Percentiles rank a stretch among this genome's conserved stretches.
These are phyloP conservation scores for Harmothoe impar DNA, from an alignment of 2,888 invertebrate genomes.

Conservation along the genomic window DNA sequence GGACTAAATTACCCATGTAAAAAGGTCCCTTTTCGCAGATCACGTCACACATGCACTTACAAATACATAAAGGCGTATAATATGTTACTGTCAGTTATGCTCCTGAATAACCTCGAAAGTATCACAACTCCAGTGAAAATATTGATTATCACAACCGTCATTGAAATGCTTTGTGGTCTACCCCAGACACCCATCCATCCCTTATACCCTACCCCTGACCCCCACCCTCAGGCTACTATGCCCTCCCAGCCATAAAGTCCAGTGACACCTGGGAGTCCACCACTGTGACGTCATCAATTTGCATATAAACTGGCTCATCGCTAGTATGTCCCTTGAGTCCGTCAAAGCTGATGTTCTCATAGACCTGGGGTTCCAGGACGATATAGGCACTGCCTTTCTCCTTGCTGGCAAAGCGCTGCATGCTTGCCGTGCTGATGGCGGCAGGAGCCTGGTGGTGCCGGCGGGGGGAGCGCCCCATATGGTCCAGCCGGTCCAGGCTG, in stretches of 20 bases:
- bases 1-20: too few species aligned
- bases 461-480: neutral
- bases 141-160: conserved; percentile 5
- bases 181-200: too few species aligned
- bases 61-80: too few species aligned
- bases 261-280: conserved; percentile 25
- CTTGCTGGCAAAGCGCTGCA: conserved; percentile 54
- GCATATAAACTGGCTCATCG: conserved; percentile 39
- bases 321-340: conserved; percentile 3
- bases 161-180: neutral
- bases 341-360: neutral
- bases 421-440: conserved; percentile 31
- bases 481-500: conserved; percentile 49
- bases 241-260: conserved; percentile 17
- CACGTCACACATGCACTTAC: too few species aligned
- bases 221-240: neutral
- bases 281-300: conserved; percentile 36
- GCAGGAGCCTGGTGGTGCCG: neutral
- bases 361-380: conserved; percentile 13
- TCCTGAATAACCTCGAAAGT: too few species aligned
- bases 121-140: too few species aligned
- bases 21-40: too few species aligned
- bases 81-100: too few species aligned
- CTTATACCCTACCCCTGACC: too few species aligned
- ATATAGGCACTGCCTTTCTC: conserved; percentile 46